These are phyloP conservation scores for Dione vanillae DNA, from an alignment of 2,888 invertebrate genomes.

Conservation along the genomic window DNA sequence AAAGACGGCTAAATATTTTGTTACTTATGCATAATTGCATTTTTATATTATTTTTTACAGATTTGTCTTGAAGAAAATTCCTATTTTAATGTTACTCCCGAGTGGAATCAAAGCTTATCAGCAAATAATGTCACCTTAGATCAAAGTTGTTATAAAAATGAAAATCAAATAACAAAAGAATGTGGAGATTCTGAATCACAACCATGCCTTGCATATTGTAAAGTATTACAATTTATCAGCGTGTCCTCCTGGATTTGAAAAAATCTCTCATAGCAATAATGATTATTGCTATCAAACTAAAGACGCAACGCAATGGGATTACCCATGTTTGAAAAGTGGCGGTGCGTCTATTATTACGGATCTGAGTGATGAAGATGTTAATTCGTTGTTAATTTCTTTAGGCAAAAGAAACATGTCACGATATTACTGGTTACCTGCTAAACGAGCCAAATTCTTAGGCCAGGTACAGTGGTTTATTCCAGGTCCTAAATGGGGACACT, in stretches of 20 bases:
- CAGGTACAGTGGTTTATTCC: constrained; percentile 78
- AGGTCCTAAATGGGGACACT: constrained; percentile 72
- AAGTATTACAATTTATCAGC: constrained; percentile 58
- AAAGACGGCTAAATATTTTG: too few relatives aligned
- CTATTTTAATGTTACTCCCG: constrained; percentile 60
- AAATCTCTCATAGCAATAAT: constrained; percentile 60
- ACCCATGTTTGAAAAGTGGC: constrained; percentile 71
- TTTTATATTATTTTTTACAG: too few relatives aligned
- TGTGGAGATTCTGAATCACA: constrained; percentile 61
- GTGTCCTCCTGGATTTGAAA: constrained; percentile 69
- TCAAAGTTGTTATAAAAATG: constrained; percentile 64
- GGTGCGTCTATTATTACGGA: constrained; percentile 72
- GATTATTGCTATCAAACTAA: constrained; percentile 69
- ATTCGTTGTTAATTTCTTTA: constrained; percentile 63
- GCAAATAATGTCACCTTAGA: constrained; percentile 63
- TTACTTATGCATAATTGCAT: too few relatives aligned
- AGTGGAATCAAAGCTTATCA: constrained; percentile 60
- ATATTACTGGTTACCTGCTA: constrained; percentile 80
- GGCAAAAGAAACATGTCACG: constrained; percentile 54
- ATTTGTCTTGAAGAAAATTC: constrained; percentile 66
- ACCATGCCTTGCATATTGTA: constrained; percentile 60
- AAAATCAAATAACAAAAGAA: constrained; percentile 61
- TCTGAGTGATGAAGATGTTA: constrained; percentile 58
- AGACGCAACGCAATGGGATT: constrained; percentile 61
- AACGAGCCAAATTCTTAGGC: constrained; percentile 67